A percentile compares a stretch with the other conserved stretches of the same genome.
Conservation (phyloP, 2,888 invertebrate species). For the Melanostoma mellinum region DNA sequence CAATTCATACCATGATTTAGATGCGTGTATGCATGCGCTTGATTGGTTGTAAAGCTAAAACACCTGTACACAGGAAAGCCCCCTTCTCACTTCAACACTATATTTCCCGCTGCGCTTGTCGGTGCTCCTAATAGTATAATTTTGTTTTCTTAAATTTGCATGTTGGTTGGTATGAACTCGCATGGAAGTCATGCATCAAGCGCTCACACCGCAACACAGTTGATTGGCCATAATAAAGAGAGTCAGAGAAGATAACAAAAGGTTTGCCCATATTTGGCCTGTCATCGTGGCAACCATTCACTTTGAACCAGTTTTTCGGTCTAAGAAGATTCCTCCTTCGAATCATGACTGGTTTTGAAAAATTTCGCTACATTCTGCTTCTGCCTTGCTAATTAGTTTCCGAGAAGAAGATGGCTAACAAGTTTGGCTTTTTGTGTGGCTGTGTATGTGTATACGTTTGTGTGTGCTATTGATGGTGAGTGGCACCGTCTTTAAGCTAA, state of each 20-base stretch:
- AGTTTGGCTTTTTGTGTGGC: conserved; percentile 22
- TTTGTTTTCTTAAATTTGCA: conserved; percentile 43
- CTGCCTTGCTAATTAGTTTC: conserved; percentile 59
- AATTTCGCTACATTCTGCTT: conserved; percentile 25
- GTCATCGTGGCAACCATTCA: conserved; percentile 69
- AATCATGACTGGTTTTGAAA: conserved; percentile 48
- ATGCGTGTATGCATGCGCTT: conserved; percentile 46
- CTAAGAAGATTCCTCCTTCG: conserved; percentile 37
- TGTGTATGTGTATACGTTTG: background rate
- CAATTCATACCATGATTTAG: conserved; percentile 8
- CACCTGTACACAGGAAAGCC: conserved; percentile 39
- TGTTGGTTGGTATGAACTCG: conserved; percentile 12
- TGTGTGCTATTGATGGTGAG: conserved; percentile 1
- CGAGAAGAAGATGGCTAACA: conserved; percentile 47
- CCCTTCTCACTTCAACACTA: background rate
- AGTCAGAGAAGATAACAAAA: conserved; percentile 56
- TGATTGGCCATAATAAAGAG: conserved; percentile 24
- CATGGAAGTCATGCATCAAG: conserved; percentile 27
- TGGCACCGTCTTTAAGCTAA: conserved; percentile 34
- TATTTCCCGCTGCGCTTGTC: conserved; percentile 1
- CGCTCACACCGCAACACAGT: background rate
- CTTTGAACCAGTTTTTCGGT: conserved; percentile 59
- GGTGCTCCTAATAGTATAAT: conserved; percentile 37
- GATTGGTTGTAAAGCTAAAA: conserved; percentile 47
- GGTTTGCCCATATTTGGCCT: conserved; percentile 42